Percentiles rank a stretch among this genome's conserved stretches.
phyloP scores from a whole-genome alignment of 2,888 invertebrate species.

The Monopis laevigella region DNA sequence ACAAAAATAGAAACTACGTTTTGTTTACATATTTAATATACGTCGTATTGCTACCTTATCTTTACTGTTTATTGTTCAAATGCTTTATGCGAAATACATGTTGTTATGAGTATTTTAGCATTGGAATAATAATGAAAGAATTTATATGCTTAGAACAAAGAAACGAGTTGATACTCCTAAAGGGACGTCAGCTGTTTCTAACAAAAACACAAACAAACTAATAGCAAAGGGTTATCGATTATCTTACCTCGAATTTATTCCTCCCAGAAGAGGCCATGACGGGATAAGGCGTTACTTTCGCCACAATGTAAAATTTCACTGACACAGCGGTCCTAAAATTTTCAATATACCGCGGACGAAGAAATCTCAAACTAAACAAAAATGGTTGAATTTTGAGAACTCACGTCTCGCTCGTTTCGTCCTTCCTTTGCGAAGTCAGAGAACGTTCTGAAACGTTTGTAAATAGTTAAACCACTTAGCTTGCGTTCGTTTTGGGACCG shows the following conservation, averaged over 20 bases:
- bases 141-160: slow-evolving; percentile 53
- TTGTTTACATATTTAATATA: slow-evolving; percentile 9
- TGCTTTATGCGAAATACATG: no score
- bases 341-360: slow-evolving; percentile 25
- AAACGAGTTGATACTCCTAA: slow-evolving; percentile 25
- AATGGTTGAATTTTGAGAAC: slow-evolving; percentile 41
- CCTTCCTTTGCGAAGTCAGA: not conserved
- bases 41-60: no score
- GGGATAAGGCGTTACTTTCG: slow-evolving; percentile 60
- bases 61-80: no score
- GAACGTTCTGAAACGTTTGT: slow-evolving; percentile 21
- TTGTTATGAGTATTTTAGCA: no score
- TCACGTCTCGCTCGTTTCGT: slow-evolving; percentile 19
- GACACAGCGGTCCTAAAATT: slow-evolving; percentile 24
- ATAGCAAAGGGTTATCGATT: slow-evolving; percentile 15
- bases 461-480: no score
- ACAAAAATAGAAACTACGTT: slow-evolving; percentile 2
- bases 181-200: slow-evolving; percentile 68
- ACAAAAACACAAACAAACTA: slow-evolving; percentile 36
- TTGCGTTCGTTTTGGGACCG: no score
- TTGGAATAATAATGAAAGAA: not conserved
- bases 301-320: slow-evolving; percentile 50
- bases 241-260: slow-evolving; percentile 71
- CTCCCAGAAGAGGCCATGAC: slow-evolving; percentile 71
- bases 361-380: slow-evolving; percentile 29